Evolutionary conservation across 2,113 vertebrate genomes (phyloP).

Genomic region (Ammodytes marinus): DNA sequence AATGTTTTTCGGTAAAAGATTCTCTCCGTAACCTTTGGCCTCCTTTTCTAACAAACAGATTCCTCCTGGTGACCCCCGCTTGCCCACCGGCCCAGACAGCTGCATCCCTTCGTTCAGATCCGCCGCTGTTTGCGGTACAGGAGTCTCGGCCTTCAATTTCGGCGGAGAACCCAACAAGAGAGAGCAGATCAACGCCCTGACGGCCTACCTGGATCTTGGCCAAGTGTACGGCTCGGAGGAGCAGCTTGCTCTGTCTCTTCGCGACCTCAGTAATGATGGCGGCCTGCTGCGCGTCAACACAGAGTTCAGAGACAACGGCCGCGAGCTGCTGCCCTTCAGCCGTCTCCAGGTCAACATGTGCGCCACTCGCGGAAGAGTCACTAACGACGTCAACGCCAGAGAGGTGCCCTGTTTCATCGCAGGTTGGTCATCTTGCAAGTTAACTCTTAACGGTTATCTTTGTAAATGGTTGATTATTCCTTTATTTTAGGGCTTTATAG

Average conservation of each 20-base stretch:
- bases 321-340: slow-evolving; percentile 83
- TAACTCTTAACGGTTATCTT: not conserved
- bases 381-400: slow-evolving; percentile 66
- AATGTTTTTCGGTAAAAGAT: not conserved
- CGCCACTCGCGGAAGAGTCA: slow-evolving; percentile 69
- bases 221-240: slow-evolving; percentile 84
- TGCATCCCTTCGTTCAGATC: slow-evolving; percentile 91
- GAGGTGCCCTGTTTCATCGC: slow-evolving; percentile 85
- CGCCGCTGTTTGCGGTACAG: slow-evolving; percentile 78
- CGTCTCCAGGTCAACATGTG: slow-evolving; percentile 67
- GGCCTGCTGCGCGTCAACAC: slow-evolving; percentile 82
- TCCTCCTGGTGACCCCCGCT: slow-evolving; percentile 85
- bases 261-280: slow-evolving; percentile 59
- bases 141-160: slow-evolving; percentile 76
- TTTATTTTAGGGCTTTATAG: not conserved
- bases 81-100: slow-evolving; percentile 66
- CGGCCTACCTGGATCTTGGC: slow-evolving; percentile 81
- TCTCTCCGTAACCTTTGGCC: not conserved
- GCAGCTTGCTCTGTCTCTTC: slow-evolving; percentile 64
- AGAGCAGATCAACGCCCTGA: slow-evolving; percentile 84
- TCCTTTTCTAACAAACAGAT: slow-evolving; percentile 79
- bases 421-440: slow-evolving; percentile 65
- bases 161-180: slow-evolving; percentile 71
- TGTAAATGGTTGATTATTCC: not conserved
- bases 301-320: slow-evolving; percentile 71